Evolutionary conservation across 2,113 vertebrate species (phyloP), one percentile per base, ranked within the genome.

Genomic region (Sigmodon hispidus): DNA sequence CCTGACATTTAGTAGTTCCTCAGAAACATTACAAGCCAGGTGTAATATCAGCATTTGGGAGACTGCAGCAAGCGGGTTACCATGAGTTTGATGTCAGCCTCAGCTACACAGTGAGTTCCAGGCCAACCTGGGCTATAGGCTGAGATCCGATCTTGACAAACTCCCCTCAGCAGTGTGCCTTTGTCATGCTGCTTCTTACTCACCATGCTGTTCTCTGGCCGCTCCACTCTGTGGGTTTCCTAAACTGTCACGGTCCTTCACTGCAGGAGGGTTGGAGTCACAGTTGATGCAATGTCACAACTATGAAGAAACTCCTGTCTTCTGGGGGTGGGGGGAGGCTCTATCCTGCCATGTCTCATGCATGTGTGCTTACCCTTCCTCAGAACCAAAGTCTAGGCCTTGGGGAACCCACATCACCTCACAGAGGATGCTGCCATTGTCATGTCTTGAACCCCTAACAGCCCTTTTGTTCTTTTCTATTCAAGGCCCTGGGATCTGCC

Each of bases 381-480:
- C 81, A 77, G 90, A 72, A 88, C 13, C 75, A 21, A 63, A 89
- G 15, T 1, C 0, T 2, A 48, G 61, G 16, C 52, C 55, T 79
- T 84, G 45, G 52, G 17, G 29, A 73, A 75, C 69, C 34, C 89
- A 88, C 87, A 87, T 92, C 77, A 70, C 52, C 59, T 40, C 65
- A 55, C 26, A 80, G 45, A 95, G 65, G 90, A 0, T 13, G 76
- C 72, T 29, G 40, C 29, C 63, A 69, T 34, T 43, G 55, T 59
- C 63, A 80, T 72, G 57, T 29, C 24, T 63, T 59, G 36, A 21
- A 83, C 85, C 52, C 36, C 31, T 36, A 52, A 50, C 4, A 87
- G 70, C 40, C 43, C 94, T 94, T 76, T 43, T 87, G n/a, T 75
- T 92, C 63, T 88, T 90, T 88, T 43, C 75, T 50, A 65, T 3